Base-by-base conservation (phyloP, 2,797 vertebrate genomes). In the Paramormyrops hopkinsi region DNA sequence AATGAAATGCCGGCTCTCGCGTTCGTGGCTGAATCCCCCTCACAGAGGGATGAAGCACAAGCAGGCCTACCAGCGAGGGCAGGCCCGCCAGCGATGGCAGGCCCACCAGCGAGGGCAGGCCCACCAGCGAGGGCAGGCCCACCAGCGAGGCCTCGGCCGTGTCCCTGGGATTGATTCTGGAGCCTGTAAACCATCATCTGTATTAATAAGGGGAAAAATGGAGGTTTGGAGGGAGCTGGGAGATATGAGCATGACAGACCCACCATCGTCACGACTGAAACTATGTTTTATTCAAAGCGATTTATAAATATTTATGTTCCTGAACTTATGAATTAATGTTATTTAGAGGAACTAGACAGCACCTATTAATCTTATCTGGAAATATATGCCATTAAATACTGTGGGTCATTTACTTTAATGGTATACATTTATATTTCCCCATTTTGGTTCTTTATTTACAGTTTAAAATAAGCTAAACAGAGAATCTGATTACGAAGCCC, bases 21-120 rank as follows among this genome's bases (percentile, higher is more conserved):
- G 88, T 90, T 89, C 90, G 89, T 62, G 41, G 88, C 90, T 91
- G 84, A 90, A 91, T 73, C 41, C 44, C 87, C 33, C 37, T 84
- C 33, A 89, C 65, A 11, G 8, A 79, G 2, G 19, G 82, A 88
- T 62, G 53, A 48, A 82, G 48, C 22, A 2, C 7, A 29, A 86
- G 86, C 22, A 82, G 41, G 48, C 48, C 48, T 1, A 50, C 48
- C 48, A 89, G 90, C 7, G 46, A 8, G 46, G 46, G 46, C 46
- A 48, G 48, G 50, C 11, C 50, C 50, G 12, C 50, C 50, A 90
- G 56, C 41, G 88, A 90, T 90, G 90, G 48, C 48, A 50, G 48
- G 84, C 54, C 29, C 48, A 56, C 84, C 12, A 88, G 56, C 56
- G 87, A 46, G 6, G 46, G 46, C 46, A 48, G 48, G 50, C 11